Base-by-base conservation (phyloP, 2,888 invertebrate genomes). In the Laothoe populi region DNA sequence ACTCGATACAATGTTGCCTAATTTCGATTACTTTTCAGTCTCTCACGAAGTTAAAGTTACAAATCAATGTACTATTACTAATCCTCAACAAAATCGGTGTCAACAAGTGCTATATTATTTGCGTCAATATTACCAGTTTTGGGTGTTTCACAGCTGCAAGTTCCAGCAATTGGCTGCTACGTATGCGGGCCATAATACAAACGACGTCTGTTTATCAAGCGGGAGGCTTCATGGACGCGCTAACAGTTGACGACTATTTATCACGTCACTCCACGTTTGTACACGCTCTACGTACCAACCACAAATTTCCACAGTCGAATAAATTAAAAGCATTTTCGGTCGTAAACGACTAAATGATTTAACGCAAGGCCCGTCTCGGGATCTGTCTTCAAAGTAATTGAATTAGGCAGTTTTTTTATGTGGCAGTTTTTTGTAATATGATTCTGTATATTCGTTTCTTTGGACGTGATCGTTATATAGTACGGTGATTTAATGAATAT, bases 161-260 rank as follows among this genome's bases (percentile, higher is more conserved):
- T 53, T 53, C 35, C 31, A 53, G 31, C 53, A 40, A 58, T 48
- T 42, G 35, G 44, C 53, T 58, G 60, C 24, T 53, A 53, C 42
- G 24, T 59, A 62, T 61, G 44, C 31, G 48, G 59, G 26, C 35
- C 24, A 58, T 48, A 61, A 64, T 64, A 64, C 57, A 59, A 64
- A 49, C 64, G 63, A 65, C 59, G 60, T 16, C 44, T 63, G 60
- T 65, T 65, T 61, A 65, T 63, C 63, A 63, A 60, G 57, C 60
- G 16, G 26, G 26, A 57, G 38, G 44, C 63, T 59, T 57, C 61
- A 61, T 57, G 53, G 59, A 63, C 48, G 62, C 49, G 23, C 60
- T 57, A 59, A 49, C 62, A 48, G 64, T 61, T 57, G 60, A 61
- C 60, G 64, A 61, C 63, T 63, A 63, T 63, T 63, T 63, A 63